Conservation (phyloP, 2,113 vertebrate genomes). For the Odocoileus hemionus region DNA sequence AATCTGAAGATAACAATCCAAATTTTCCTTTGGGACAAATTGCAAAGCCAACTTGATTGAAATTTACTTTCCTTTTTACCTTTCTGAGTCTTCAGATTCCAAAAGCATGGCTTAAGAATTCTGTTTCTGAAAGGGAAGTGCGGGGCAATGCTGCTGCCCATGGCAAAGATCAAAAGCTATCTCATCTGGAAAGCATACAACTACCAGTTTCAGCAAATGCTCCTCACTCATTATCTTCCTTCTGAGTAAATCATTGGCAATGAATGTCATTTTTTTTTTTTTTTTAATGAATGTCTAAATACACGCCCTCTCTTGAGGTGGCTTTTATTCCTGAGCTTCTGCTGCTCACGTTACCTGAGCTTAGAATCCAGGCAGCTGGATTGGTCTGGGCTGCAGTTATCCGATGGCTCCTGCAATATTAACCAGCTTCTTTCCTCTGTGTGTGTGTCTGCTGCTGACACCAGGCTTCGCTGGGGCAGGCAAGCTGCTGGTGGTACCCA, state of each 20-base stretch:
- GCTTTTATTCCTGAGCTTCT: background rate
- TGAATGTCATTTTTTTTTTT: background rate
- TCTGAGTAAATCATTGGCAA: background rate
- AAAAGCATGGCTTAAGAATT: background rate
- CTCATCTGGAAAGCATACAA: background rate
- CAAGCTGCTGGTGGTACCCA: conserved; percentile 86
- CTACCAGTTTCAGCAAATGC: background rate
- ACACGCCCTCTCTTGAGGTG: background rate
- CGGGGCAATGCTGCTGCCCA: background rate
- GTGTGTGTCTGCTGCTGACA: conserved; percentile 24
- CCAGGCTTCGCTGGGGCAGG: conserved; percentile 68
- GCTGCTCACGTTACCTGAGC: accelerated
- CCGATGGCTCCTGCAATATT: background rate
- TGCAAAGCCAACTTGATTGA: background rate
- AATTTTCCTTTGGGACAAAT: background rate
- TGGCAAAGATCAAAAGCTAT: background rate
- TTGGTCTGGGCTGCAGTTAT: accelerated
- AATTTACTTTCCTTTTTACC: background rate
- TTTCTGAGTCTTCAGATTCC: background rate
- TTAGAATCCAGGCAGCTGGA: background rate
- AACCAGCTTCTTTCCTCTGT: accelerated
- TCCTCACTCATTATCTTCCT: background rate
- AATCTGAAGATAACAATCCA: background rate
- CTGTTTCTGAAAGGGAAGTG: background rate
- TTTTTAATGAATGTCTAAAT: background rate